Evolutionary conservation across 2,797 vertebrate genomes (phyloP).

Genomic region (Phylloscopus collybita): DNA sequence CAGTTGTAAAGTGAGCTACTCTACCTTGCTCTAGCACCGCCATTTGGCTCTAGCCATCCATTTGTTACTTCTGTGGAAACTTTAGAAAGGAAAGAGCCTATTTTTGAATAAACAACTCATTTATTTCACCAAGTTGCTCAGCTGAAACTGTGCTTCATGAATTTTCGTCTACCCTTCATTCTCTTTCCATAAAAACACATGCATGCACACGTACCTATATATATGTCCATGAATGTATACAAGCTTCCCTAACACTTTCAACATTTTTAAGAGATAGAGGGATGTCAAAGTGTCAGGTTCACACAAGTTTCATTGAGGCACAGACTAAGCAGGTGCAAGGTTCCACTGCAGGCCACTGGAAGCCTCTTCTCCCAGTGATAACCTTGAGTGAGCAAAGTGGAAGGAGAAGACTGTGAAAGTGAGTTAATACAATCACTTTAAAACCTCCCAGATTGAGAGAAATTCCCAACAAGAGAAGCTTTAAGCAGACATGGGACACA

Average conservation of each 20-base stretch:
- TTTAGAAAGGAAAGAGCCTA: not conserved
- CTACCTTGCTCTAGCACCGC: not conserved
- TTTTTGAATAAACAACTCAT: not conserved
- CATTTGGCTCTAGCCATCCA: not conserved
- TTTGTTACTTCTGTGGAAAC: not conserved
- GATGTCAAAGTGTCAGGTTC: not conserved
- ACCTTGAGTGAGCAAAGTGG: accelerated
- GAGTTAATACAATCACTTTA: not conserved
- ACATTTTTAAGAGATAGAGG: not conserved
- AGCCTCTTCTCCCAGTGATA: not conserved
- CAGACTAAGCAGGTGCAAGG: not conserved
- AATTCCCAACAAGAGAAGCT: not conserved
- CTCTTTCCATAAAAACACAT: not conserved
- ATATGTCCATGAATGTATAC: not conserved
- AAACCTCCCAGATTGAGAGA: not conserved
- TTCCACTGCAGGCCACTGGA: accelerated
- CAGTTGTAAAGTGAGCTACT: not conserved
- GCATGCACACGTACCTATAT: accelerated
- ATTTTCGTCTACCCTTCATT: not conserved
- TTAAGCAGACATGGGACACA: not conserved
- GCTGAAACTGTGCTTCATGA: not conserved
- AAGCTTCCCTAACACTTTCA: not conserved
- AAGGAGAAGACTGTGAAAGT: not conserved
- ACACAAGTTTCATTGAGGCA: not conserved
- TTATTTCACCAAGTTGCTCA: not conserved